Evolutionary conservation across 2,113 vertebrate genomes (phyloP), one percentile per base, ranked within the genome.

Genomic region (Echinops telfairi): DNA sequence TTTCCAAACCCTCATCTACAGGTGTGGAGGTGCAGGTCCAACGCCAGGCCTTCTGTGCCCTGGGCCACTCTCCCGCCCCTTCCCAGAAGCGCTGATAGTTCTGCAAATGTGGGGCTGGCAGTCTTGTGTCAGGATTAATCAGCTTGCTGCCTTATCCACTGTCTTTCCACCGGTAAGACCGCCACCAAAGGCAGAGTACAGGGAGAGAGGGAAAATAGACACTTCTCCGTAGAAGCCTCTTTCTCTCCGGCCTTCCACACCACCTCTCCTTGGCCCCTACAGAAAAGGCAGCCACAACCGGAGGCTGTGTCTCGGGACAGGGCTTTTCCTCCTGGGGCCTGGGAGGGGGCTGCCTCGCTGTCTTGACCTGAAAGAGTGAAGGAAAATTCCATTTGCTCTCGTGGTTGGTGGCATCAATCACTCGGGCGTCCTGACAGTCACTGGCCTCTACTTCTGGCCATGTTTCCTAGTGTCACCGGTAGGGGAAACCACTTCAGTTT

Each of bases 341-440:
- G 38, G 11, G 38, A 89, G 9, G 23, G 33, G 25, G 64, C 64
- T 57, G 27, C 53, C 53, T 60, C 16, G 7, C 29, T 25, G 71
- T 36, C 33, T 33, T 29, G 11, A 33, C 38, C 73, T 29, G 16
- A 0, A 20, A 20, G 38, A 38, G 12, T 19, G 22, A 40, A 53
- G 68, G 62, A 82, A 86, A 88, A 83, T 76, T 64, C 47, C 22
- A 83, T 92, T 89, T 84, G 82, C 60, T 66, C 60, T 80, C 73
- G 73, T 47, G 1, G 78, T 47, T 40, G 57, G 66, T 68, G n/a
- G 58, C 19, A 77, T 17, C 5, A 1, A 66, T 22, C 9, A 64
- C 19, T 57, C 27, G 79, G 68, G 66, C n/a, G 62, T 77, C 60
- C 9, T 17, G n/a, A 85, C 29, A 31, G 27, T 31, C 38, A 16